Base-by-base conservation (phyloP, 1,140 invertebrate species). In the Dryas iulia region DNA sequence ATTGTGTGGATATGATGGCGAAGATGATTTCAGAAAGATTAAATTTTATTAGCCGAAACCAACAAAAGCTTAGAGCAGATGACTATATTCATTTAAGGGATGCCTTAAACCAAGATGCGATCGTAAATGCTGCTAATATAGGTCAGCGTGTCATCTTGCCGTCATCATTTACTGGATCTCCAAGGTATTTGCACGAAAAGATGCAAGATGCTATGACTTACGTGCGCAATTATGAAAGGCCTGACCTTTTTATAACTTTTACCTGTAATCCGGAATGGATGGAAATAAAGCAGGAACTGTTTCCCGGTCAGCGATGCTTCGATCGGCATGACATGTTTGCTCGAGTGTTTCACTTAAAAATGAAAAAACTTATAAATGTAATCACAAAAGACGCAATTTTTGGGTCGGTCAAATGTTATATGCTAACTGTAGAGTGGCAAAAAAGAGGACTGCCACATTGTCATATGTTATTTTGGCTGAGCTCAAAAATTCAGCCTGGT, bases 371-470 rank as follows among this genome's bases (percentile, higher is more conserved):
- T 11, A 79, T 93, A 12, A 66, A 59, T 39, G 30, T 78, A 62
- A 14, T 72, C 12, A 69, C 57, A 25, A 73, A 70, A 47, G 54
- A 66, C 63, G 10, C 54, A 66, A 65, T 75, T 14, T 75, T 75
- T 72, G 69, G 70, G 10, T 30, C 35, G 47, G 24, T 39, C 10
- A 53, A 58, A 58, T 65, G 54, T 47, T 71, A 59, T 56, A 35
- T 69, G 66, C 63, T 63, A 47, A 66, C 47, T 23, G 64, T 77
- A n/a, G 61, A 71, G 62, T 77, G 72, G 71, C 92, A 93, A 77
- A 93, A 93, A 76, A 70, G 92, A 67, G 79, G 81, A 18, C 71
- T 87, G 23, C 79, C 92, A 6, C 92, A 93, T n/a, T n/a, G n/a
- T n/a, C n/a, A n/a, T n/a, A n/a, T n/a, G n/a, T n/a, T n/a, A n/a